Evolutionary conservation across 1,140 invertebrate genomes (phyloP).

Genomic region (Drosophila suzukii): DNA sequence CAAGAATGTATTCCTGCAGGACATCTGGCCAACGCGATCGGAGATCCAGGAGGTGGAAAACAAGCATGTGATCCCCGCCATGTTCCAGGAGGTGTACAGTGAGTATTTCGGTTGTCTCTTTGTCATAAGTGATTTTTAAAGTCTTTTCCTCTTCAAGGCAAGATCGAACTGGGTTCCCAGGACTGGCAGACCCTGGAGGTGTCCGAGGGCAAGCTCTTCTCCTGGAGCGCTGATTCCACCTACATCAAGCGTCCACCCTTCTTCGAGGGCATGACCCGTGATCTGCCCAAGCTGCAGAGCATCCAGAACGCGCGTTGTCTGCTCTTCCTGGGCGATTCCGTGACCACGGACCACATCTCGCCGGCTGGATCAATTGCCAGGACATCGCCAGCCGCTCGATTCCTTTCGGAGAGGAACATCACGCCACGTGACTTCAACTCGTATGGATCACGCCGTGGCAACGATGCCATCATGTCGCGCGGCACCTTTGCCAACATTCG

Average conservation of each 20-base stretch:
- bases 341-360: conserved; percentile 99
- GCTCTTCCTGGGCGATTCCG: conserved; percentile 96
- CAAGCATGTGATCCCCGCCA: conserved; percentile 96
- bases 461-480: conserved; percentile 98
- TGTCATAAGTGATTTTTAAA: neutral
- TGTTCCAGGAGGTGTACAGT: conserved; percentile 95
- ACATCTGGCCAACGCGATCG: conserved; percentile 97
- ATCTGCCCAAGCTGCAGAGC: conserved; percentile 86
- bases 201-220: conserved; percentile 93
- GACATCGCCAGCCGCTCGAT: conserved; percentile 96
- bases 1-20: conserved; percentile 91
- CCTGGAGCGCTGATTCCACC: conserved; percentile 95
- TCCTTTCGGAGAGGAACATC: conserved; percentile 91
- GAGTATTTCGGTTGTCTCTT: conserved; percentile 13
- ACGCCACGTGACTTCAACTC: conserved; percentile 98
- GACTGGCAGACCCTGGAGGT: conserved; percentile 94
- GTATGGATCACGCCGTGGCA: conserved; percentile 96
- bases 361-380: conserved; percentile 98
- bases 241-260: conserved; percentile 99
- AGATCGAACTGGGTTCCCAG: conserved; percentile 93
- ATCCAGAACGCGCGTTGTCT: conserved; percentile 91
- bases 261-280: conserved; percentile 93
- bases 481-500: conserved; percentile 99
- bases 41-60: conserved; percentile 97
- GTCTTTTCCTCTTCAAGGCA: conserved; percentile 83